Evolutionary conservation across 2,888 invertebrate genomes (phyloP).

Genomic region (Punctoribates punctum): DNA sequence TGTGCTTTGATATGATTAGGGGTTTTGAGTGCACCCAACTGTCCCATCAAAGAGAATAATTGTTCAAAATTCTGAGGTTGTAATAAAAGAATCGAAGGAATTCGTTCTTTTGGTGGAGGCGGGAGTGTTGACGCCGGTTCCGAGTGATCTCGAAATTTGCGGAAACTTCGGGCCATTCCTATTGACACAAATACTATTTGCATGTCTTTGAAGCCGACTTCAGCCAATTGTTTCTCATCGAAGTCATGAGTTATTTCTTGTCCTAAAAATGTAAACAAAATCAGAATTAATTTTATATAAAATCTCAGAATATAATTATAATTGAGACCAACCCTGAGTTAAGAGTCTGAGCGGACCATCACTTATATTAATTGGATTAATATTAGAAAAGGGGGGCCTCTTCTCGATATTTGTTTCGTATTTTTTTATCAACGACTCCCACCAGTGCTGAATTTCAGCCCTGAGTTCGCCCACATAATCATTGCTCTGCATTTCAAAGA

Average conservation of each 20-base stretch:
- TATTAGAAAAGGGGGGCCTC: neutral
- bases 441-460: slow-evolving; percentile 94
- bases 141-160: slow-evolving; percentile 63
- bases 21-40: slow-evolving; percentile 78
- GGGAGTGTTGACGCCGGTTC: slow-evolving; percentile 83
- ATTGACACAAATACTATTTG: slow-evolving; percentile 89
- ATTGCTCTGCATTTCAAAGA: slow-evolving; percentile 73
- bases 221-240: slow-evolving; percentile 82
- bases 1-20: slow-evolving; percentile 81
- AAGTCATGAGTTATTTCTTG: slow-evolving; percentile 88
- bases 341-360: slow-evolving; percentile 39
- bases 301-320: too few relatives aligned
- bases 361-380: neutral
- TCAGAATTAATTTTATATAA: neutral
- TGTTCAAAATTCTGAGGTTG: slow-evolving; percentile 85
- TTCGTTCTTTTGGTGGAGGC: slow-evolving; percentile 70
- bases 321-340: slow-evolving; percentile 32
- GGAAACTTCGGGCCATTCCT: slow-evolving; percentile 66
- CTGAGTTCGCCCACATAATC: slow-evolving; percentile 86
- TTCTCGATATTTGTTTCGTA: neutral
- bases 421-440: slow-evolving; percentile 60
- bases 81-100: slow-evolving; percentile 78
- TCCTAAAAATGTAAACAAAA: slow-evolving; percentile 56
- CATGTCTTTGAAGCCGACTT: slow-evolving; percentile 90
- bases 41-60: slow-evolving; percentile 83